Evolutionary conservation across 2,113 vertebrate species (phyloP).

Genomic region (Ciconia maguari): DNA sequence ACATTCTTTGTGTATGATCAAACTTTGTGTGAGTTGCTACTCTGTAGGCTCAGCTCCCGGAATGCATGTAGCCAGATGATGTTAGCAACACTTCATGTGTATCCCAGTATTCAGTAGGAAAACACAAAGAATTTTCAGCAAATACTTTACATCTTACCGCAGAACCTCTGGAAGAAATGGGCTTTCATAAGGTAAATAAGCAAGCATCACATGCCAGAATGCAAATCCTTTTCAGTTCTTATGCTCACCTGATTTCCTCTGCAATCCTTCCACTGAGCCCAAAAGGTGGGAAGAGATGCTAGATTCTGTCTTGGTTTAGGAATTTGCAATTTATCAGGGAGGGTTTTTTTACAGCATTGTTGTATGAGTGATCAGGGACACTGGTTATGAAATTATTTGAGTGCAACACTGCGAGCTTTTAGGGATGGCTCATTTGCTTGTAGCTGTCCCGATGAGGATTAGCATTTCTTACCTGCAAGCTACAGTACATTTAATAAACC

Average conservation of each 20-base stretch:
- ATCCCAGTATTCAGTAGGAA: neutral
- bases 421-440: conserved; percentile 58
- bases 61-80: neutral
- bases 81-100: neutral
- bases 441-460: conserved; percentile 43
- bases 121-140: neutral
- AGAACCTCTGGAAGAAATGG: neutral
- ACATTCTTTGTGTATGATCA: neutral
- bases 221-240: neutral
- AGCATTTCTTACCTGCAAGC: conserved; percentile 53
- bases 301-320: neutral
- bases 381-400: conserved; percentile 7
- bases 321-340: neutral
- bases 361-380: neutral
- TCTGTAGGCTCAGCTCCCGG: neutral
- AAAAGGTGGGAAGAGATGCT: neutral
- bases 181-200: neutral
- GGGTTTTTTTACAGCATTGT: neutral
- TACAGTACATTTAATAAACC: conserved; percentile 40
- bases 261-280: neutral
- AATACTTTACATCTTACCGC: neutral
- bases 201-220: neutral
- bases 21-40: neutral
- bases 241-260: neutral
- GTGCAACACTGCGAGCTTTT: conserved; percentile 16